These are phyloP conservation scores for Metaphire vulgaris DNA, from an alignment of 1,140 invertebrate genomes.

Conservation along the genomic window DNA sequence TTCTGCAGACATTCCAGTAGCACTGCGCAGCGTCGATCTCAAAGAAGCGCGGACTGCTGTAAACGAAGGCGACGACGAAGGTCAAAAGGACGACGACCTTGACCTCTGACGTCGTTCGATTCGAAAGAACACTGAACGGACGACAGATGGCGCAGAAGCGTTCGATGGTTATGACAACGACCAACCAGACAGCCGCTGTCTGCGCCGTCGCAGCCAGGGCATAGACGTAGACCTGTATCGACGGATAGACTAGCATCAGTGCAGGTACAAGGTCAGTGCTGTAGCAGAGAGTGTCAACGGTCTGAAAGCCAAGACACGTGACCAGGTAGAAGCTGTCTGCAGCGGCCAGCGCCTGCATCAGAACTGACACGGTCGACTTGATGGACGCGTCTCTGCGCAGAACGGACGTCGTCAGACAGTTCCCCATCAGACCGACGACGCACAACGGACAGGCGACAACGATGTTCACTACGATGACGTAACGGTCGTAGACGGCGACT, in stretches of 20 bases:
- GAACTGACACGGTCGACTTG: neutral
- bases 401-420: neutral
- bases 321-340: conserved; percentile 7
- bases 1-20: neutral
- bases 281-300: conserved; percentile 7
- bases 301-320: conserved; percentile 16
- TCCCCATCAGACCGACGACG: neutral
- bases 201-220: conserved; percentile 10
- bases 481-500: neutral
- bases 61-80: conserved; percentile 6
- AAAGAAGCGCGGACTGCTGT: conserved; percentile 16
- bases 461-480: neutral
- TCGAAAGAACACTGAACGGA: conserved; percentile 11
- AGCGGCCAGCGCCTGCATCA: conserved; percentile 7
- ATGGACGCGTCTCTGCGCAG: neutral
- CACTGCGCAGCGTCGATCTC: neutral
- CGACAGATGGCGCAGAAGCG: conserved; percentile 24
- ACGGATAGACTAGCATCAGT: conserved; percentile 10
- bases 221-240: conserved; percentile 18
- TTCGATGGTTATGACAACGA: conserved; percentile 22
- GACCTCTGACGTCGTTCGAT: neutral
- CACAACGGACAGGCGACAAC: neutral
- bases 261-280: conserved; percentile 4
- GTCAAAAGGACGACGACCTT: conserved; percentile 2
- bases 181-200: conserved; percentile 23